Evolutionary conservation across 2,888 invertebrate species (phyloP).

Genomic region (Colostygia pectinataria): DNA sequence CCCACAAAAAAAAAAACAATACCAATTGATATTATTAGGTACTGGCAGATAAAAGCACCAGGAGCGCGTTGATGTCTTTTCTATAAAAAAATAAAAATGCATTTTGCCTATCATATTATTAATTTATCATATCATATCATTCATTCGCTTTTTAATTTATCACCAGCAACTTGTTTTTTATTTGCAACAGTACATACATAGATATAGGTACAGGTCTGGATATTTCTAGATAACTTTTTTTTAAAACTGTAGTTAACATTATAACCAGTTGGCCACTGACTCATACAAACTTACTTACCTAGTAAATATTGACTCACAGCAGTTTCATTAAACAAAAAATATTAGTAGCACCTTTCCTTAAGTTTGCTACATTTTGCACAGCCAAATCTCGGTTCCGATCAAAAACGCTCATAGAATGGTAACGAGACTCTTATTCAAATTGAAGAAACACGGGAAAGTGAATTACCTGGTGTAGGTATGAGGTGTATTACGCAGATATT

Average conservation of each 20-base stretch:
- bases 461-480: slow-evolving; percentile 42
- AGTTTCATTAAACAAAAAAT: not conserved
- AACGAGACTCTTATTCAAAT: slow-evolving; percentile 65
- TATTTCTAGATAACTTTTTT: not conserved
- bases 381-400: slow-evolving; percentile 43
- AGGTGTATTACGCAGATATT: slow-evolving; percentile 35
- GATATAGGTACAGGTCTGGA: too few relatives aligned
- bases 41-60: not conserved
- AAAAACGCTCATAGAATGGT: slow-evolving; percentile 49
- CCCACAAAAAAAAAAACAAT: too few relatives aligned
- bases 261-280: too few relatives aligned
- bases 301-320: too few relatives aligned
- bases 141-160: too few relatives aligned
- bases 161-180: too few relatives aligned
- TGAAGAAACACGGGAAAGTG: slow-evolving; percentile 58
- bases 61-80: slow-evolving; percentile 20
- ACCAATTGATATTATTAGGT: not conserved
- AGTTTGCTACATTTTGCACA: slow-evolving; percentile 37
- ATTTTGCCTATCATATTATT: too few relatives aligned
- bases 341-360: slow-evolving; percentile 31
- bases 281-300: too few relatives aligned
- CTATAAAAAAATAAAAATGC: slow-evolving; percentile 1
- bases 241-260: not conserved
- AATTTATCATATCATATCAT: too few relatives aligned
- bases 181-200: too few relatives aligned